Evolutionary conservation across 1,140 invertebrate genomes (phyloP).

Genomic region (Zaprionus ghesquierei): DNA sequence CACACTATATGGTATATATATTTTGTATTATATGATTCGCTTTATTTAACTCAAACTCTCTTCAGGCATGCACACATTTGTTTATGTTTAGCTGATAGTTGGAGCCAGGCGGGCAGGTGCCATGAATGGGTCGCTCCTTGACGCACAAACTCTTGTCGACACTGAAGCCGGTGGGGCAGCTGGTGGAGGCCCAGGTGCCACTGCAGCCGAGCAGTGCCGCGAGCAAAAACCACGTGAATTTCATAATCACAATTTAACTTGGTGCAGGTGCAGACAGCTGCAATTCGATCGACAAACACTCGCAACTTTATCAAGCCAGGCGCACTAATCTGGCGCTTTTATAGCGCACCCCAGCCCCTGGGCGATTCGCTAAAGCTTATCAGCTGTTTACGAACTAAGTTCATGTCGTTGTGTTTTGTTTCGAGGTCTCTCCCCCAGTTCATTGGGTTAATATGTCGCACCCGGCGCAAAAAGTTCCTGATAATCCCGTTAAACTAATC

Average conservation of each 20-base stretch:
- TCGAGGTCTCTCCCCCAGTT: conserved; percentile 14
- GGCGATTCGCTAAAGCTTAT: conserved; percentile 9
- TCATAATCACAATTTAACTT: background rate
- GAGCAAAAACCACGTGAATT: conserved; percentile 61
- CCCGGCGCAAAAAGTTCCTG: conserved; percentile 7
- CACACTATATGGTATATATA: background rate
- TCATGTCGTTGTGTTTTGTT: background rate
- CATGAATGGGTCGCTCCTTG: conserved; percentile 63
- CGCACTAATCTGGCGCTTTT: conserved; percentile 25
- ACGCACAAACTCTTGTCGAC: conserved; percentile 53
- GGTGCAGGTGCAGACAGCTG: background rate
- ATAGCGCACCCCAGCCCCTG: conserved; percentile 14
- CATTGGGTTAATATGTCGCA: conserved; percentile 11
- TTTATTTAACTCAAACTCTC: background rate
- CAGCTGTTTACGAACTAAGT: conserved; percentile 17
- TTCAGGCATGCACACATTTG: conserved; percentile 66
- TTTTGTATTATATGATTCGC: background rate
- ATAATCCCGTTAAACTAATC: conserved; percentile 16
- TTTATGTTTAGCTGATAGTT: conserved; percentile 57
- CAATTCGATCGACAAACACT: conserved; percentile 2
- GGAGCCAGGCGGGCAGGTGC: conserved; percentile 64
- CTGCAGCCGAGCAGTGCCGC: conserved; percentile 43
- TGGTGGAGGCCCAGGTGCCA: conserved; percentile 43
- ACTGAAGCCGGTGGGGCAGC: conserved; percentile 61
- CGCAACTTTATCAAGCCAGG: background rate